A percentile compares a stretch with the other conserved stretches of the same genome.
Conservation (phyloP, 2,888 invertebrate species). For the Cheilosia impressa region DNA sequence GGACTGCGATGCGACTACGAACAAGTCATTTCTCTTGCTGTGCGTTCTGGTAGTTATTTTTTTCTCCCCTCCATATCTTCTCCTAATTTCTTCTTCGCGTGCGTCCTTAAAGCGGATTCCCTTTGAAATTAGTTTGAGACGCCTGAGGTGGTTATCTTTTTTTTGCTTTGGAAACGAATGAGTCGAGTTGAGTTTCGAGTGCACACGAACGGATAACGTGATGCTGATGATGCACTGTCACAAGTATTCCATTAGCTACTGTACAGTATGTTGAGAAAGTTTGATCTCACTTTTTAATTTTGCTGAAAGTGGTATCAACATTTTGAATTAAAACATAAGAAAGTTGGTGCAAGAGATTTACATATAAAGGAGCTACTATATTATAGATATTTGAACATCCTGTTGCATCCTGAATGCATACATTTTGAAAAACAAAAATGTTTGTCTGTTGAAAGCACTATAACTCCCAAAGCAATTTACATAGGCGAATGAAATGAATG, state of each 20-base stretch:
- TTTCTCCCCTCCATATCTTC: slow-evolving; percentile 11
- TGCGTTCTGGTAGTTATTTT: background rate
- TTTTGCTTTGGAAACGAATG: slow-evolving; percentile 8
- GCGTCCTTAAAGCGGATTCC: slow-evolving; percentile 70
- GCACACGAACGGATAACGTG: slow-evolving; percentile 13
- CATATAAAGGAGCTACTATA: background rate
- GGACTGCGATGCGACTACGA: background rate
- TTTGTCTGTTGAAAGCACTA: too few relatives aligned
- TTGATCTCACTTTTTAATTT: background rate
- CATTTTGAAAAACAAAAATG: too few relatives aligned
- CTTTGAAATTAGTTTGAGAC: slow-evolving; percentile 72
- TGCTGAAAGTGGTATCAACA: too few relatives aligned
- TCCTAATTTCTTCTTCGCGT: slow-evolving; percentile 60
- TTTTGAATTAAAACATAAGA: too few relatives aligned
- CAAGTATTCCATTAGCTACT: background rate
- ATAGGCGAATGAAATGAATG: too few relatives aligned
- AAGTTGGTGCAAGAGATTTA: too few relatives aligned
- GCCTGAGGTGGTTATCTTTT: slow-evolving; percentile 52
- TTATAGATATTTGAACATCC: too few relatives aligned
- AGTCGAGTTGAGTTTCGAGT: slow-evolving; percentile 6
- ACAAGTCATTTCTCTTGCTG: background rate
- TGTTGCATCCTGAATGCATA: too few relatives aligned
- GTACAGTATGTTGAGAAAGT: background rate
- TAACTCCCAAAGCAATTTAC: too few relatives aligned
- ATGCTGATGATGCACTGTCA: background rate